Conservation (phyloP, 2,888 invertebrate genomes). For the Patella ulyssiponensis region DNA sequence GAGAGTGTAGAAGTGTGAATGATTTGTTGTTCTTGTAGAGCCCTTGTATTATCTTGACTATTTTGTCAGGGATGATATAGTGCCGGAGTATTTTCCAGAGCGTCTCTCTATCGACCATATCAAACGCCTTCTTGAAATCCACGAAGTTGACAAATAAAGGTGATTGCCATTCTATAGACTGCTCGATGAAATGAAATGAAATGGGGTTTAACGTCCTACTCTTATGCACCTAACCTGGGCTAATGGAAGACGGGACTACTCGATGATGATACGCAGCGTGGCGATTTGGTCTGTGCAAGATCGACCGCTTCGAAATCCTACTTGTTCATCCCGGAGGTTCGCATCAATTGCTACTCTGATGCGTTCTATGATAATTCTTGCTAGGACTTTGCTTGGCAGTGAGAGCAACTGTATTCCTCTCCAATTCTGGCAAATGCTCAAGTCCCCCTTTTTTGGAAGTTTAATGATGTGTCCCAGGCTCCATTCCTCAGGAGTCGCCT, state of each 20-base stretch:
- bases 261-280: slow-evolving; percentile 32
- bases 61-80: too few relatives aligned
- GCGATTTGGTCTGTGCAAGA: slow-evolving; percentile 32
- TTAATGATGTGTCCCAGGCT: too few relatives aligned
- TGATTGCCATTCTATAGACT: slow-evolving; percentile 32
- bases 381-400: slow-evolving; percentile 29
- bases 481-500: too few relatives aligned
- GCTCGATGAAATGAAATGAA: too few relatives aligned
- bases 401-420: slow-evolving; percentile 36
- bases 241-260: too few relatives aligned
- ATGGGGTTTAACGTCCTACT: too few relatives aligned
- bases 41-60: too few relatives aligned
- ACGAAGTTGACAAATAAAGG: slow-evolving; percentile 33
- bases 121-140: slow-evolving; percentile 40
- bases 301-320: slow-evolving; percentile 32
- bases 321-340: slow-evolving; percentile 28
- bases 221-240: too few relatives aligned
- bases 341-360: slow-evolving; percentile 14
- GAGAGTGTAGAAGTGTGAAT: too few relatives aligned
- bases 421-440: slow-evolving; percentile 22
- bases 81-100: slow-evolving; percentile 29
- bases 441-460: too few relatives aligned
- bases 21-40: too few relatives aligned
- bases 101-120: slow-evolving; percentile 32
- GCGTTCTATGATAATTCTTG: slow-evolving; percentile 18